Conservation (phyloP, 2,113 vertebrate genomes). For the Rhea pennata region DNA sequence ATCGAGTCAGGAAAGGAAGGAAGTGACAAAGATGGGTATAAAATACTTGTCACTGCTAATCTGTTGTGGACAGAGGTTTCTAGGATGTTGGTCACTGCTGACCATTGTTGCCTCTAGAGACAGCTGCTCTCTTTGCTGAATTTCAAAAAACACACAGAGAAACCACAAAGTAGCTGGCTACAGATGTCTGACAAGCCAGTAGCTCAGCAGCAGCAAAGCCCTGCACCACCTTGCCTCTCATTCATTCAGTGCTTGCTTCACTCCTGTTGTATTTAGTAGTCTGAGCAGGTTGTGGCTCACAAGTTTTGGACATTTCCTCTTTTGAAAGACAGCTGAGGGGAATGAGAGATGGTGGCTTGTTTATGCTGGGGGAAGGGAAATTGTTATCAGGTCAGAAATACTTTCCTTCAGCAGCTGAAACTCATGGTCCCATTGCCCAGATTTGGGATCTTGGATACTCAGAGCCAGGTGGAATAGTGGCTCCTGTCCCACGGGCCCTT, state of each 20-base stretch:
- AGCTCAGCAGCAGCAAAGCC: background rate
- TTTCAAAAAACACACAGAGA: background rate
- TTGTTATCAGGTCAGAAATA: background rate
- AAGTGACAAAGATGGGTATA: background rate
- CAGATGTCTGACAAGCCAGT: background rate
- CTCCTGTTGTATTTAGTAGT: background rate
- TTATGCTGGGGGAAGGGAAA: background rate
- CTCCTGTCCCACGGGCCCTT: background rate
- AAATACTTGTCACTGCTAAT: accelerated
- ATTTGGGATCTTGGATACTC: background rate
- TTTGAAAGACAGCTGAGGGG: background rate
- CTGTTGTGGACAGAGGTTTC: background rate
- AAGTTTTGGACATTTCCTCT: background rate
- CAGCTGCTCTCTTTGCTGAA: background rate
- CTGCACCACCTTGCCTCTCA: accelerated
- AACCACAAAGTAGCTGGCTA: background rate
- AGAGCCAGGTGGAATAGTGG: accelerated
- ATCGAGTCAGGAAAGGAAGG: background rate
- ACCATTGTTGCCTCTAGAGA: background rate
- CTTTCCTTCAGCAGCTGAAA: background rate
- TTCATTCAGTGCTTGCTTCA: background rate
- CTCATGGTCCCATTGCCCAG: accelerated
- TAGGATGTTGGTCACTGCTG: background rate
- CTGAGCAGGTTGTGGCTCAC: background rate
- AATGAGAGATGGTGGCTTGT: background rate